A percentile compares a stretch with the other conserved stretches of the same genome.
These are phyloP conservation scores for Pogonus chalceus DNA, from an alignment of 1,140 invertebrate genomes.

Conservation along the genomic window DNA sequence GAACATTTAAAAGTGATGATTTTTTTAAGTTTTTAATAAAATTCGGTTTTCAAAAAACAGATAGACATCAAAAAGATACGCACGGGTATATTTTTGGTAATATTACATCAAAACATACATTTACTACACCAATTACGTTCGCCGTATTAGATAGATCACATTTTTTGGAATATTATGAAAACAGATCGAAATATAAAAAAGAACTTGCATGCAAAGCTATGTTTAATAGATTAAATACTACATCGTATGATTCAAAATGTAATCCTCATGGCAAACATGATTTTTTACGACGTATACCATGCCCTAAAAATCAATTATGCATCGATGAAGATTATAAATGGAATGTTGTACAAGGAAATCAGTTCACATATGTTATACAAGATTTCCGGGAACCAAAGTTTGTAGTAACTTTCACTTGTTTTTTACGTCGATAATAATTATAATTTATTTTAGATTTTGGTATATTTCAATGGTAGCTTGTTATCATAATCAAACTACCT, in stretches of 20 bases:
- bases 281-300: slow-evolving; percentile 81
- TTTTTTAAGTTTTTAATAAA: slow-evolving; percentile 90
- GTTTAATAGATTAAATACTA: slow-evolving; percentile 72
- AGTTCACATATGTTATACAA: slow-evolving; percentile 90
- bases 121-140: slow-evolving; percentile 63
- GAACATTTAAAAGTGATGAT: slow-evolving; percentile 55
- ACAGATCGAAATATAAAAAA: slow-evolving; percentile 49
- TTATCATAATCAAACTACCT: slow-evolving; percentile 65
- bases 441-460: slow-evolving; percentile 67
- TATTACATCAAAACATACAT: slow-evolving; percentile 60
- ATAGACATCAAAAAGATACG: slow-evolving; percentile 66
- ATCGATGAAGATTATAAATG: slow-evolving; percentile 74
- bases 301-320: slow-evolving; percentile 65
- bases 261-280: slow-evolving; percentile 64
- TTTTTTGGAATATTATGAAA: slow-evolving; percentile 83
- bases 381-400: slow-evolving; percentile 82
- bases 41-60: slow-evolving; percentile 96
- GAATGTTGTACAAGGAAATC: slow-evolving; percentile 76
- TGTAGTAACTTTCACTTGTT: slow-evolving; percentile 17
- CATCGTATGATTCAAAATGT: slow-evolving; percentile 78
- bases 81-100: slow-evolving; percentile 94
- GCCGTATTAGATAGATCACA: slow-evolving; percentile 77
- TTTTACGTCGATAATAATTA: not conserved
- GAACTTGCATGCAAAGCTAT: slow-evolving; percentile 65
- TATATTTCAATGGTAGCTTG: slow-evolving; percentile 91